These are phyloP conservation scores for Venusia cambrica DNA, from an alignment of 2,888 invertebrate species.

Conservation along the genomic window DNA sequence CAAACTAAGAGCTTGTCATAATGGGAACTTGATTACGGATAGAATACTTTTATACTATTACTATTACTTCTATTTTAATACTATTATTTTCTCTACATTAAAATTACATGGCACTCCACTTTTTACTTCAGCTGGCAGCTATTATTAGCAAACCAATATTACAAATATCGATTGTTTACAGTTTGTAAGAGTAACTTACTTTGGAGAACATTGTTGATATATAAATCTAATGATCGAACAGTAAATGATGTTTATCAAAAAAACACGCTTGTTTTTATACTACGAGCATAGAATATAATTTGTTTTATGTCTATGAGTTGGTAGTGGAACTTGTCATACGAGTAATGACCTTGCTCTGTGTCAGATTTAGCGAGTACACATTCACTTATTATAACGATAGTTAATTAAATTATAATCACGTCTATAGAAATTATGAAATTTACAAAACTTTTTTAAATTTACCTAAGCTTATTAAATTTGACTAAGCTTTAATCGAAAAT, in stretches of 20 bases:
- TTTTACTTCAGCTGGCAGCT: no score
- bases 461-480: no score
- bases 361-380: slow-evolving; percentile 33
- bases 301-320: slow-evolving; percentile 34
- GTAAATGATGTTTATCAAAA: slow-evolving; percentile 39
- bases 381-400: slow-evolving; percentile 35
- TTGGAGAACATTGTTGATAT: slow-evolving; percentile 49
- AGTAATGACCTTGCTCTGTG: slow-evolving; percentile 33
- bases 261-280: slow-evolving; percentile 47
- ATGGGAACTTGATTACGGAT: no score
- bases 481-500: no score
- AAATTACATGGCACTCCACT: no score
- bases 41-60: no score
- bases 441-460: no score
- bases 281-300: slow-evolving; percentile 32
- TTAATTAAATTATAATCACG: slow-evolving; percentile 10
- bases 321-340: slow-evolving; percentile 45
- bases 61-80: no score
- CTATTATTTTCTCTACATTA: no score
- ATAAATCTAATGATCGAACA: slow-evolving; percentile 34
- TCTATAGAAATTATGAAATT: slow-evolving; percentile 2
- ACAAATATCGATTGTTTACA: background rate
- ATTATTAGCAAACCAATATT: no score
- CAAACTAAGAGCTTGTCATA: no score
- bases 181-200: slow-evolving; percentile 36